Evolutionary conservation across 2,113 vertebrate genomes (phyloP), one percentile per base, ranked within the genome.

Genomic region (Oncorhynchus masou): DNA sequence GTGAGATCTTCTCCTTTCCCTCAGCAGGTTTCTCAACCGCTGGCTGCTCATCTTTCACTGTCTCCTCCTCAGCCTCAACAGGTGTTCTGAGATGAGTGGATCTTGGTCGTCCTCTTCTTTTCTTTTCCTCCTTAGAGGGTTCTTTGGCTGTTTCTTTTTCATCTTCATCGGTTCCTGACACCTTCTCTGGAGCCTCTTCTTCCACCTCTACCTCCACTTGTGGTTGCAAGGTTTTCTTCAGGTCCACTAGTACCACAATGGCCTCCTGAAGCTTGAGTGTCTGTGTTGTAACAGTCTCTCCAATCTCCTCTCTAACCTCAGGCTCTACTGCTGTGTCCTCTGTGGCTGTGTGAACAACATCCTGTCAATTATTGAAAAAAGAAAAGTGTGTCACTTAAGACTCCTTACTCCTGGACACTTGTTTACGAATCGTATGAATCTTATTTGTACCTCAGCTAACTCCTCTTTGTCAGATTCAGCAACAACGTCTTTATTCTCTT

Each of bases 371-470:
- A 78, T 72, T 11, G 2, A 66, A 0, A 48, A 73, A 39, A 6
- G n/a, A 54, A 66, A 66, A 45, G 20, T 31, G 65, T 27, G 27
- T 16, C 12, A 67, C 27, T 5, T 29, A 16, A 67, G 9, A 29
- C 11, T 11, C n/a, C 11, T 67, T 29, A 67, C 13, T 5, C 15
- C 6, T 31, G 65, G 65, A 31, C 11, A 16, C 65, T 27, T 29
- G 15, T 66, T 24, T 64, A 24, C 5, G 15, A 4, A 27, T 70
- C 48, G 15, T 34, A 34, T 34, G 16, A 19, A 11, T 27, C 64
- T 0, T 24, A 19, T 22, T 12, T 66, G 54, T 13, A 85, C 85
- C 79, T 82, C 68, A n/a, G 79, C 76, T 45, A 77, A 68, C 2
- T 39, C 65, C 22, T 48, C 60, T 45, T 72, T 71, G 19, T 74